phyloP scores from a whole-genome alignment of 2,113 vertebrate genomes.

The Passer montanus region DNA sequence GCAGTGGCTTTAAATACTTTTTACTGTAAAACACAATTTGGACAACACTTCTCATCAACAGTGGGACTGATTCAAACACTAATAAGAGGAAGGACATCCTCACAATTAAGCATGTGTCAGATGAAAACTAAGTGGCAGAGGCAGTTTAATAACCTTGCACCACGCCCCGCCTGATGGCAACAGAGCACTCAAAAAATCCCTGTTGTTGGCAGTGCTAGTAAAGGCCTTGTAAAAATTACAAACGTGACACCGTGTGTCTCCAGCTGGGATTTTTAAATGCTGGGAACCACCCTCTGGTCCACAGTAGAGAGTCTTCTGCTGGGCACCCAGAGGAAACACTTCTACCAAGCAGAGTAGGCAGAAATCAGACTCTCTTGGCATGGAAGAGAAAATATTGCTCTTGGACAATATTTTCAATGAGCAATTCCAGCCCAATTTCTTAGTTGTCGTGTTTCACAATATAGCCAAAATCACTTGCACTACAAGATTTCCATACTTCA shows the following conservation, averaged over 20 bases:
- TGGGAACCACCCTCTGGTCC: not conserved
- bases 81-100: slow-evolving; percentile 63
- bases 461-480: not conserved
- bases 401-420: not conserved
- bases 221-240: not conserved
- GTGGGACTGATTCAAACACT: not conserved
- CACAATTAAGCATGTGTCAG: slow-evolving; percentile 58
- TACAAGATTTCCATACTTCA: not conserved
- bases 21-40: not conserved
- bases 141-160: not conserved
- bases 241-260: not conserved
- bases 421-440: not conserved
- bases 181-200: not conserved
- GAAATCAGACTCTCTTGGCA: not conserved
- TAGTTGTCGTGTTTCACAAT: not conserved
- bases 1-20: not conserved
- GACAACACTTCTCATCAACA: not conserved
- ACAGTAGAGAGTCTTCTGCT: not conserved
- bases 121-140: not conserved
- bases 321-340: not conserved
- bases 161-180: slow-evolving; percentile 16
- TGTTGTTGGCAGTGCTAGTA: not conserved
- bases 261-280: not conserved
- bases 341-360: not conserved
- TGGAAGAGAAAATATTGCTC: not conserved